Conservation (phyloP, 1,140 invertebrate genomes). For the Drosophila varians region DNA sequence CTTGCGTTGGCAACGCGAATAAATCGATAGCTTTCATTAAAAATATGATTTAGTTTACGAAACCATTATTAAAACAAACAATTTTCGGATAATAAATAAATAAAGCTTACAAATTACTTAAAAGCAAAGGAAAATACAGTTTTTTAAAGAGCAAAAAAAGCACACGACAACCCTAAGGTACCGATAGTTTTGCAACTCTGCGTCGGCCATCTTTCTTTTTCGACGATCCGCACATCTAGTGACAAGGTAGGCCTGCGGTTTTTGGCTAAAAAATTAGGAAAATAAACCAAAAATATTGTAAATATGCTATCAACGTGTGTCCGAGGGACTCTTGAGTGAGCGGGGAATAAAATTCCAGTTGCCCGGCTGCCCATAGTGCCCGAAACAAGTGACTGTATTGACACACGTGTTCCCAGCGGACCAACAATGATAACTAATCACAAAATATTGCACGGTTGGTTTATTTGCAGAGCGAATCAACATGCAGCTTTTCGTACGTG, state of each 20-base stretch:
- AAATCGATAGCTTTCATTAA: not conserved
- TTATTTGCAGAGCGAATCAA: slow-evolving; percentile 69
- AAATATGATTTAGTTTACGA: not conserved
- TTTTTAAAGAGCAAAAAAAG: too few species aligned
- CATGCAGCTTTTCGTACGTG: slow-evolving; percentile 83
- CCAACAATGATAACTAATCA: slow-evolving; percentile 34
- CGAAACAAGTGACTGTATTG: slow-evolving; percentile 12
- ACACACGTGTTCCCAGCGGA: slow-evolving; percentile 57
- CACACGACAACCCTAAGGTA: not conserved
- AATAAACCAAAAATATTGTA: slow-evolving; percentile 24
- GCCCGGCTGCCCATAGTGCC: not conserved
- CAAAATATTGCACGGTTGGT: slow-evolving; percentile 40
- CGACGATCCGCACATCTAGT: slow-evolving; percentile 75
- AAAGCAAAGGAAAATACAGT: too few species aligned
- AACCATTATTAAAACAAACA: not conserved
- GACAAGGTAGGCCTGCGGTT: slow-evolving; percentile 69
- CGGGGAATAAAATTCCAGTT: slow-evolving; percentile 23
- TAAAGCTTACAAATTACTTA: too few species aligned
- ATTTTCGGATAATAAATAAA: not conserved
- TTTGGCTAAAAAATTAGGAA: slow-evolving; percentile 46
- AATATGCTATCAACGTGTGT: slow-evolving; percentile 10
- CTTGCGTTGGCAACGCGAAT: not conserved
- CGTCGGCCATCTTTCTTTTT: slow-evolving; percentile 79
- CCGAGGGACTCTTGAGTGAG: slow-evolving; percentile 2
- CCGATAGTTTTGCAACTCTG: not conserved